Conservation (phyloP, 2,797 vertebrate species). For the Mareca penelope region DNA sequence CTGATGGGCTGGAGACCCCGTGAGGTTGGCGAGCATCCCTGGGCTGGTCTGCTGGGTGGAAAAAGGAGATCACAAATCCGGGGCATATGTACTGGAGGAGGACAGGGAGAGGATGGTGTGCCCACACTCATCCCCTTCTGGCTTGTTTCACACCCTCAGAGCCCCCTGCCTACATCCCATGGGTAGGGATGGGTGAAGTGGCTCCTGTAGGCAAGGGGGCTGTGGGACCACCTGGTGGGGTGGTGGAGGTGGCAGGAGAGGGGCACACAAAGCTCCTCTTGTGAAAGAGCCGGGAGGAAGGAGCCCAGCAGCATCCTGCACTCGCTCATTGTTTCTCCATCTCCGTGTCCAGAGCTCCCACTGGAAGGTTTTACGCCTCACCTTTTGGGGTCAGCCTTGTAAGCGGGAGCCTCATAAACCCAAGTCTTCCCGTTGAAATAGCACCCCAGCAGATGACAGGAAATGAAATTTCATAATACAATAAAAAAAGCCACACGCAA, state of each 20-base stretch:
- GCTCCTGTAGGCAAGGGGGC: background rate
- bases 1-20: background rate
- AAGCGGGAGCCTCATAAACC: background rate
- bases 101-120: rapidly evolving
- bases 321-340: rapidly evolving
- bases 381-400: background rate
- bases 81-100: background rate
- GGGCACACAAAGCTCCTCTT: slow-evolving; percentile 19
- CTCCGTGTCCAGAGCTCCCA: rapidly evolving
- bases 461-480: slow-evolving; percentile 35
- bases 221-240: background rate
- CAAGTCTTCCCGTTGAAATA: background rate
- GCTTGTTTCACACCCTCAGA: too few species aligned
- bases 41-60: background rate
- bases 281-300: background rate
- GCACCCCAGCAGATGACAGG: slow-evolving; percentile 28
- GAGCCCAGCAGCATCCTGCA: rapidly evolving
- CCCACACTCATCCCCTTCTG: background rate
- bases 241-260: background rate
- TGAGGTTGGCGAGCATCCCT: background rate
- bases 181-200: background rate
- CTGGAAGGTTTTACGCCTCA: background rate
- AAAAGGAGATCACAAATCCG: rapidly evolving
- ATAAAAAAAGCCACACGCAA: background rate
- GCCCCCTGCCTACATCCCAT: too few species aligned